Evolutionary conservation across 2,797 vertebrate species (phyloP), one percentile per base, ranked within the genome.

Genomic region (Hybognathus amarus): DNA sequence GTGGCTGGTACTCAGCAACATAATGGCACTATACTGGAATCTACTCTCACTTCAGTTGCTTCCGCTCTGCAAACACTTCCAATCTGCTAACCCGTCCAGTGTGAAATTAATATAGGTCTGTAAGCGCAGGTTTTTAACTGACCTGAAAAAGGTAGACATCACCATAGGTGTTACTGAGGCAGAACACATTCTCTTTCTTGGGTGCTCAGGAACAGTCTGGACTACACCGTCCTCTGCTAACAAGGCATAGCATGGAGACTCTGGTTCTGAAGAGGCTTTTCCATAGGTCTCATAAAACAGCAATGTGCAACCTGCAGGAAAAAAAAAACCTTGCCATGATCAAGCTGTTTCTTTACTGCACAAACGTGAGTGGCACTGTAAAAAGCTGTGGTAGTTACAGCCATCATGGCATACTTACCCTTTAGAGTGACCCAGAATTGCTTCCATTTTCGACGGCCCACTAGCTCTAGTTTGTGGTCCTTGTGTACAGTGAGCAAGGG

Each of bases 71-170:
- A 27, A 9, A 27, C 42, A 27, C 42, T 50, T 59, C 10, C 4
- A 59, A 12, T 59, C 17, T 18, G 24, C 40, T 47, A 17, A 47
- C 1, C 1, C 7, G 5, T 30, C 47, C 24, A 50, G 11, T 1
- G 6, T 30, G n/a, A 47, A 71, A 27, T 18, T 5, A 47, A 45
- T 42, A 11, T 40, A 15, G 1, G 36, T 40, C 54, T 5, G 38
- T 11, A 40, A 75, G n/a, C 20, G 40, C 15, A 27, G 56, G 33
- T 42, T 42, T 18, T 27, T 47, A 30, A 78, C 88, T 40, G 90
- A 98, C 97, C 97, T 99, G 97, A 90, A 99, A 96, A 69, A 98
- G 92, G 93, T 96, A 96, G 87, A 98, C 97, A 38, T 98, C 97
- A 66, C 97, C 97, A 13, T 96, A 95, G 50, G 95, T 91, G 90